These are phyloP conservation scores for Epinephelus cyanopodus DNA, from an alignment of 2,113 vertebrate genomes.

Conservation along the genomic window DNA sequence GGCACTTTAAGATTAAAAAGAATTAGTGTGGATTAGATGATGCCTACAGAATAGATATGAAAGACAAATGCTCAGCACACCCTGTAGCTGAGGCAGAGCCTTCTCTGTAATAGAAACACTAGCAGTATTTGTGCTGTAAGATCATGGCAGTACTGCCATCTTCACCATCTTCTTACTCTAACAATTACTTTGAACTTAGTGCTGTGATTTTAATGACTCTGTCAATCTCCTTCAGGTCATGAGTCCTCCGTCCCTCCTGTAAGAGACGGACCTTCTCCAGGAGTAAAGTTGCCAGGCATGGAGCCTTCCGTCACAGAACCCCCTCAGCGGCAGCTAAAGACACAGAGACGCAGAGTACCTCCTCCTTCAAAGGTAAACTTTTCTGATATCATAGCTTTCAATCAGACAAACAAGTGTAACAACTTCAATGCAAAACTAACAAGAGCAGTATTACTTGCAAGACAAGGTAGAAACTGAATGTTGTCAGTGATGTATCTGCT, in stretches of 20 bases:
- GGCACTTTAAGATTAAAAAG: no score
- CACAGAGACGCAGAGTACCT: slow-evolving; percentile 89
- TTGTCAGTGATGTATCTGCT: background rate
- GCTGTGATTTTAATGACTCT: background rate
- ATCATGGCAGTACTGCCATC: background rate
- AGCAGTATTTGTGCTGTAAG: background rate
- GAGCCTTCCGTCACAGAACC: slow-evolving; percentile 80
- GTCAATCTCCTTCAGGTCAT: slow-evolving; percentile 83
- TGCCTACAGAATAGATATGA: background rate
- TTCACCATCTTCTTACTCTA: background rate
- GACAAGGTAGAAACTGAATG: background rate
- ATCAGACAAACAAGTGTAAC: background rate
- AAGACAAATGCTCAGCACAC: background rate
- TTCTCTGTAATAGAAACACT: background rate
- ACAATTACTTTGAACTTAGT: background rate
- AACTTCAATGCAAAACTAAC: background rate
- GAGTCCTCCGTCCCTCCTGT: slow-evolving; percentile 85
- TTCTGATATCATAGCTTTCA: background rate
- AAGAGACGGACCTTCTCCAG: slow-evolving; percentile 79
- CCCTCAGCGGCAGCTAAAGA: slow-evolving; percentile 91
- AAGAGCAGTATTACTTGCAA: background rate
- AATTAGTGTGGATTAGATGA: no score
- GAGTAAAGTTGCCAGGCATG: slow-evolving; percentile 86
- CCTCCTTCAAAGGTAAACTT: slow-evolving; percentile 90
- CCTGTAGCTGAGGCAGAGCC: background rate